These are phyloP conservation scores for Zonitis immaculata DNA, from an alignment of 2,888 invertebrate genomes.

Conservation along the genomic window DNA sequence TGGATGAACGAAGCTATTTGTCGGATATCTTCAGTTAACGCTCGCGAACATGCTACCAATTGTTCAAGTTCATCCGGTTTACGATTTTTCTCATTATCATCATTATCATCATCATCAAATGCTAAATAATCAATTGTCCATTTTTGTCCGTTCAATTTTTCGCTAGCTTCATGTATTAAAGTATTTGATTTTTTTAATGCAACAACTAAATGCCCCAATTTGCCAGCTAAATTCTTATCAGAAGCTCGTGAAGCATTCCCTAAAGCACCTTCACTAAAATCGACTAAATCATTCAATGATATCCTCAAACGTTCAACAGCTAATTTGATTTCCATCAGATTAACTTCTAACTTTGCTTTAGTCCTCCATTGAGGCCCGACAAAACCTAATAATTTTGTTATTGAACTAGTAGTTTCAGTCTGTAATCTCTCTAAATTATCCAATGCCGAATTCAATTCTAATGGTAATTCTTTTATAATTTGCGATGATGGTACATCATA, in stretches of 20 bases:
- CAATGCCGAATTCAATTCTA: constrained; percentile 71
- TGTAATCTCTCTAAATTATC: constrained; percentile 71
- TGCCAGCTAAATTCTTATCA: constrained; percentile 64
- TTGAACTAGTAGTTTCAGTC: constrained; percentile 76
- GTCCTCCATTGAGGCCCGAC: constrained; percentile 79
- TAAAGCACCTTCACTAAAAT: constrained; percentile 83
- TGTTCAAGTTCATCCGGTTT: constrained; percentile 83
- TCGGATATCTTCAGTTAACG: constrained; percentile 83
- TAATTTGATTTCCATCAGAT: constrained; percentile 77
- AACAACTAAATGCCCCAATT: constrained; percentile 75
- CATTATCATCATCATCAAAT: constrained; percentile 16
- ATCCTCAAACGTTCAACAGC: constrained; percentile 73
- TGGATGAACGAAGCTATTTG: constrained; percentile 88
- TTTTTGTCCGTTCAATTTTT: constrained; percentile 67
- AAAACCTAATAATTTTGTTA: constrained; percentile 71
- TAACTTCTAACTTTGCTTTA: constrained; percentile 70
- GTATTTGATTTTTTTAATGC: constrained; percentile 76
- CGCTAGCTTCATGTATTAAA: constrained; percentile 72
- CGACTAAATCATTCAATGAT: constrained; percentile 79
- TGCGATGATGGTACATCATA: constrained; percentile 59
- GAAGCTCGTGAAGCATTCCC: constrained; percentile 81
- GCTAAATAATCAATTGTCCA: constrained; percentile 69
- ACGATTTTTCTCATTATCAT: constrained; percentile 46
- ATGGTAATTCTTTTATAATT: constrained; percentile 59
- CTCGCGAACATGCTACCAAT: constrained; percentile 79